Conservation (phyloP, 2,888 invertebrate species). For the Panzeria rudis region DNA sequence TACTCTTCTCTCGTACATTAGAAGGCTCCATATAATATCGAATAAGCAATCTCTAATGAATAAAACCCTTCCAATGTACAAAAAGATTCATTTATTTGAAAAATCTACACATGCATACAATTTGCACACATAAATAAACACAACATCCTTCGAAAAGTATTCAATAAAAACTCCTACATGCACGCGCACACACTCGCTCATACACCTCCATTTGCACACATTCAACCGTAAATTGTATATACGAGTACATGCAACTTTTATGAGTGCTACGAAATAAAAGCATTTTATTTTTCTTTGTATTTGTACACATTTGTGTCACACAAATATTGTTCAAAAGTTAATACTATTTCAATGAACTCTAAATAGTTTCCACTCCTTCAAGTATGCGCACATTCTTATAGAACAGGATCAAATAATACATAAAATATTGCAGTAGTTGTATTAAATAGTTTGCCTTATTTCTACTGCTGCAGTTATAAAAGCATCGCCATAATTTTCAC, state of each 20-base stretch:
- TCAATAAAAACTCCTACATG: conserved; percentile 32
- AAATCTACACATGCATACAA: conserved; percentile 27
- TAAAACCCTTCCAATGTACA: conserved; percentile 4
- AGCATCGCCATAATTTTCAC: conserved; percentile 61
- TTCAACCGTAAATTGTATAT: conserved; percentile 14
- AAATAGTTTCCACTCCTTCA: conserved; percentile 53
- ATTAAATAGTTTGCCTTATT: conserved; percentile 37
- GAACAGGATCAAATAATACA: conserved; percentile 28
- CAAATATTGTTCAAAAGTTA: conserved; percentile 54
- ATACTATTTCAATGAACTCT: conserved; percentile 65
- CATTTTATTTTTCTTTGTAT: conserved; percentile 2
- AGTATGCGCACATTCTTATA: neutral
- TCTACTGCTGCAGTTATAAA: conserved; percentile 32
- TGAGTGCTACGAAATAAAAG: neutral
- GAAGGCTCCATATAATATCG: conserved; percentile 3
- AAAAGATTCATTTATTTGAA: conserved; percentile 36
- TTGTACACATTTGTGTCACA: conserved; percentile 1
- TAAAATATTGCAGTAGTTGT: conserved; percentile 42
- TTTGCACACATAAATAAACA: conserved; percentile 39
- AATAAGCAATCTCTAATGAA: conserved; percentile 22
- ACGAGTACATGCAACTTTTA: conserved; percentile 30
- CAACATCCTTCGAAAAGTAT: conserved; percentile 41
- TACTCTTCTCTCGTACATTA: conserved; percentile 5
- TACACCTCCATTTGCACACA: neutral
- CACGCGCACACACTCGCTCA: neutral